Evolutionary conservation across 2,888 invertebrate genomes (phyloP).

Genomic region (Drosophila ustulata): DNA sequence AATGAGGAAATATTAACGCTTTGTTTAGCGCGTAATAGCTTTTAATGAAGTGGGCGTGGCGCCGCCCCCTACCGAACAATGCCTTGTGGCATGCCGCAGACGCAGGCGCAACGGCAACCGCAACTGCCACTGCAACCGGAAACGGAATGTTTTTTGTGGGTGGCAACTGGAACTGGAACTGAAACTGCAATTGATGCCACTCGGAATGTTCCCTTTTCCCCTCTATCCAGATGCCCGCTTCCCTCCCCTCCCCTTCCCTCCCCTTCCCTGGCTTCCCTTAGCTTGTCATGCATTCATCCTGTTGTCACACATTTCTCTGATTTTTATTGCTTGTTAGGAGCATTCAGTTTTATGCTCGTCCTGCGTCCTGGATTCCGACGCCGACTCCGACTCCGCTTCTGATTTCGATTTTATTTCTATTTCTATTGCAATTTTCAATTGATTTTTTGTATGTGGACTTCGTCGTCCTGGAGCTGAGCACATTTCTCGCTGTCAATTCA

Average conservation of each 20-base stretch:
- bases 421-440: slow-evolving; percentile 23
- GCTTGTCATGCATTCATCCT: background rate
- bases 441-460: slow-evolving; percentile 20
- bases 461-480: background rate
- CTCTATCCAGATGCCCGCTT: background rate
- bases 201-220: slow-evolving; percentile 8
- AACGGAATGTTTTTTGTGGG: slow-evolving; percentile 25
- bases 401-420: slow-evolving; percentile 9
- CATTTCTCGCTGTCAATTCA: slow-evolving; percentile 58
- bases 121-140: slow-evolving; percentile 9
- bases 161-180: slow-evolving; percentile 29
- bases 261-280: background rate
- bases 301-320: slow-evolving; percentile 20
- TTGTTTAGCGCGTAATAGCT: slow-evolving; percentile 69
- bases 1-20: slow-evolving; percentile 53
- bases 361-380: slow-evolving; percentile 7
- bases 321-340: slow-evolving; percentile 46
- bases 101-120: slow-evolving; percentile 44
- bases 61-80: slow-evolving; percentile 27
- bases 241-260: no score
- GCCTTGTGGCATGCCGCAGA: slow-evolving; percentile 32
- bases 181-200: slow-evolving; percentile 10
- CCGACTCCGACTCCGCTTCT: background rate
- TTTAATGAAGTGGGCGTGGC: slow-evolving; percentile 74
- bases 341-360: slow-evolving; percentile 38